phyloP scores from a whole-genome alignment of 2,113 vertebrate species.

The Tupaia chinensis region DNA sequence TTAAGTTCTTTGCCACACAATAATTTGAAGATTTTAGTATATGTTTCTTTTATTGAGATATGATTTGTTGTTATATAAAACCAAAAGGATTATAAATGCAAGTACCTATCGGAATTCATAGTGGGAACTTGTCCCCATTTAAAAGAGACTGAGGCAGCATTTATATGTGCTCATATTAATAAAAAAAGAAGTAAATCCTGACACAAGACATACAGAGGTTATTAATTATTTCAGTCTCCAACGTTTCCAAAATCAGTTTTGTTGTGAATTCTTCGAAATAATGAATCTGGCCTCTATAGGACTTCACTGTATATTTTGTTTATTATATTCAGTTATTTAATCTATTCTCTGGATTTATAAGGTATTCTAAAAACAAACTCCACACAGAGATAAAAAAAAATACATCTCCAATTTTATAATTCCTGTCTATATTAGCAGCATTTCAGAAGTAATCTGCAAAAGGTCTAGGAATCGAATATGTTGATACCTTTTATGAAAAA shows the following conservation, averaged over 20 bases:
- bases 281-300: slow-evolving; percentile 66
- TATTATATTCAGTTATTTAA: slow-evolving; percentile 42
- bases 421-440: neutral
- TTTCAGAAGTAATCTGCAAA: slow-evolving; percentile 22
- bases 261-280: slow-evolving; percentile 61
- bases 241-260: slow-evolving; percentile 62
- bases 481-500: slow-evolving; percentile 58
- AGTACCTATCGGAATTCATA: slow-evolving; percentile 38
- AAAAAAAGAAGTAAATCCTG: slow-evolving; percentile 44
- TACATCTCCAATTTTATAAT: slow-evolving; percentile 26
- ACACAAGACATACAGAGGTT: neutral
- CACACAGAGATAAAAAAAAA: slow-evolving; percentile 51
- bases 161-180: neutral
- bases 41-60: neutral
- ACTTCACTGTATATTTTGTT: slow-evolving; percentile 23
- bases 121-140: neutral
- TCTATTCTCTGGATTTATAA: slow-evolving; percentile 61
- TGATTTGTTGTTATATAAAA: slow-evolving; percentile 49
- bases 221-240: slow-evolving; percentile 15
- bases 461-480: slow-evolving; percentile 27
- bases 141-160: slow-evolving; percentile 45
- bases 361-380: slow-evolving; percentile 25
- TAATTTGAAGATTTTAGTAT: slow-evolving; percentile 29
- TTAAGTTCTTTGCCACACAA: slow-evolving; percentile 27
- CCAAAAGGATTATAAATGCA: slow-evolving; percentile 46